Percentiles rank a stretch among this genome's conserved stretches.
Evolutionary conservation across 2,113 vertebrate species (phyloP).

Genomic region (Osmerus eperlanus): DNA sequence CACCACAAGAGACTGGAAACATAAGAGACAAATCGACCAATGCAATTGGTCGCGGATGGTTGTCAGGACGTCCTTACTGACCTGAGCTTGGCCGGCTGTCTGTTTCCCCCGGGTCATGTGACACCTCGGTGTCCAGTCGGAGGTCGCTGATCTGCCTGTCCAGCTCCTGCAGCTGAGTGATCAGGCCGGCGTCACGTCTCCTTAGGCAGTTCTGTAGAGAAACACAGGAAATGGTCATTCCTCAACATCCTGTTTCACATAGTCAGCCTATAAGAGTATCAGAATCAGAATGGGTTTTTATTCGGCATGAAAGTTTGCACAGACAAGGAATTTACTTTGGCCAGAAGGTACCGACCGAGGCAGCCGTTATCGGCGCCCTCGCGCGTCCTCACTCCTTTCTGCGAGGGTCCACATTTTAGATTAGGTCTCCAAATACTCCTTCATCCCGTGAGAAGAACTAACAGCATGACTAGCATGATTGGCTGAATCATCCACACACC

Average conservation of each 20-base stretch:
- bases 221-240: not conserved
- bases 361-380: no score
- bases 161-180: conserved; percentile 88
- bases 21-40: no score
- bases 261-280: conserved; percentile 4
- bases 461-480: no score
- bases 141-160: conserved; percentile 92
- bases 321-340: no score
- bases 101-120: conserved; percentile 81
- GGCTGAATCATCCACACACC: not conserved
- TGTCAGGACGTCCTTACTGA: conserved; percentile 42
- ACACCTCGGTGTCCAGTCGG: conserved; percentile 79
- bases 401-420: no score
- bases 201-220: conserved; percentile 84
- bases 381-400: not conserved
- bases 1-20: not conserved
- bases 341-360: no score
- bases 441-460: no score
- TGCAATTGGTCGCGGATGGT: not conserved
- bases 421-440: no score
- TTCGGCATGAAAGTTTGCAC: no score
- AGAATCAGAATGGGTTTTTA: no score
- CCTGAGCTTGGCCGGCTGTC: conserved; percentile 97
- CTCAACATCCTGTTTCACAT: no score
- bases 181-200: conserved; percentile 83